Base-by-base conservation (phyloP, 2,797 vertebrate species). In the Nannoperca australis region DNA sequence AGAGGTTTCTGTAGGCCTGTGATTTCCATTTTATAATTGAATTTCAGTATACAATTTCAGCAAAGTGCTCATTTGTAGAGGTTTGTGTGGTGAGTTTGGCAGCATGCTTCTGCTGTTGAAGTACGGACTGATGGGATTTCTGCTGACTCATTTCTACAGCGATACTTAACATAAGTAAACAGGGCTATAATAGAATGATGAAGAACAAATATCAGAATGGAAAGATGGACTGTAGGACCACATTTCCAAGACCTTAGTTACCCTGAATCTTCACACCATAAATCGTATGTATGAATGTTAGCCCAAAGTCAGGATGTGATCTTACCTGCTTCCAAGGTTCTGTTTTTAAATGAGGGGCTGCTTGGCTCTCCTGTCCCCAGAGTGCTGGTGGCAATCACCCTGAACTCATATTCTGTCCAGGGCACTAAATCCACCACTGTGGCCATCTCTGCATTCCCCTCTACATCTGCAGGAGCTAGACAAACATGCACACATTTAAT, bases 381-480 rank as follows among this genome's bases (percentile, higher is more conserved):
- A 0, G 96, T 97, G 92, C 98, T 99, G 68, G 95, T 97, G 70
- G 98, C 98, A n/a, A 96, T 96, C 79, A 99, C 96, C 20, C 97
- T 95, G 91, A 99, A 99, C 91, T 99, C 97, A 44, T 99, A 99
- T 38, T 99, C 97, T 78, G 96, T 97, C 98, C 98, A 99, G 0
- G 98, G 98, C 73, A 95, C 94, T 92, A 99, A 92, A 85, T 96
- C 95, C 12, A 97, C 92, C 73, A 97, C 96, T 12, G 83, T 97
- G 71, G 96, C 96, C 2, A 85, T 92, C 83, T 99, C 98, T 85
- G 96, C 92, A 68, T 99, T 98, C 73, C 98, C 98, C 93, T 99
- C 98, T 69, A 99, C 95, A 68, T 95, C 92, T 63, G 91, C 84
- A 13, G 97, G 97, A 75, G 96, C 98, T 99, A 22, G 36, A 81